phyloP scores from a whole-genome alignment of 1,140 invertebrate genomes.

The Physella acuta region DNA sequence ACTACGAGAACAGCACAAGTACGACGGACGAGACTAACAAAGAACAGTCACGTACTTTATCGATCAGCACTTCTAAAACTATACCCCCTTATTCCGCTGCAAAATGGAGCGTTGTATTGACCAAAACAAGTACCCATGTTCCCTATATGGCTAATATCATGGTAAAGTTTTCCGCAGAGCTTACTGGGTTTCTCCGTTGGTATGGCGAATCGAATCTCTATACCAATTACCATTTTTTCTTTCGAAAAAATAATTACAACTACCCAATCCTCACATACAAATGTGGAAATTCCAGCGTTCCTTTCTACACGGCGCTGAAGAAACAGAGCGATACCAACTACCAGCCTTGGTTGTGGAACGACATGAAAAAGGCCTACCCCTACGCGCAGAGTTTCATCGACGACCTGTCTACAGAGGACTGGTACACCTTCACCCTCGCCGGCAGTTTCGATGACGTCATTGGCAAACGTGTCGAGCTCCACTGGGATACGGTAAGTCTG shows the following conservation, averaged over 20 bases:
- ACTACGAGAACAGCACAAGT: not conserved
- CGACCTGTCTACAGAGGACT: not conserved
- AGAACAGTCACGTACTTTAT: not conserved
- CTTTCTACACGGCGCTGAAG: conserved; percentile 2
- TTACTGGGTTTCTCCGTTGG: not conserved
- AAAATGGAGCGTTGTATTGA: not conserved
- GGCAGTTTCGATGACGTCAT: no score
- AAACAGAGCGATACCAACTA: not conserved
- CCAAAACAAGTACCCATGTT: not conserved
- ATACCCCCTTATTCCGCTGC: not conserved
- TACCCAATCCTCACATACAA: not conserved
- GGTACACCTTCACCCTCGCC: not conserved
- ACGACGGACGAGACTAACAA: not conserved
- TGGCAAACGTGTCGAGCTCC: not conserved
- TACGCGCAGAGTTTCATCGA: not conserved
- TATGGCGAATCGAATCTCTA: not conserved
- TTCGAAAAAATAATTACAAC: not conserved
- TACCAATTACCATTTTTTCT: not conserved
- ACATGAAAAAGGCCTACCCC: not conserved
- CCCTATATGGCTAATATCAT: conserved; percentile 2
- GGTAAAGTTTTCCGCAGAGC: conserved; percentile 1
- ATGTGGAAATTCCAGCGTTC: not conserved
- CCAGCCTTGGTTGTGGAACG: not conserved
- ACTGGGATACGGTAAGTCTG: not conserved
- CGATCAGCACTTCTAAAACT: not conserved